Evolutionary conservation across 2,113 vertebrate species (phyloP).

Genomic region (Pluvianellus socialis): DNA sequence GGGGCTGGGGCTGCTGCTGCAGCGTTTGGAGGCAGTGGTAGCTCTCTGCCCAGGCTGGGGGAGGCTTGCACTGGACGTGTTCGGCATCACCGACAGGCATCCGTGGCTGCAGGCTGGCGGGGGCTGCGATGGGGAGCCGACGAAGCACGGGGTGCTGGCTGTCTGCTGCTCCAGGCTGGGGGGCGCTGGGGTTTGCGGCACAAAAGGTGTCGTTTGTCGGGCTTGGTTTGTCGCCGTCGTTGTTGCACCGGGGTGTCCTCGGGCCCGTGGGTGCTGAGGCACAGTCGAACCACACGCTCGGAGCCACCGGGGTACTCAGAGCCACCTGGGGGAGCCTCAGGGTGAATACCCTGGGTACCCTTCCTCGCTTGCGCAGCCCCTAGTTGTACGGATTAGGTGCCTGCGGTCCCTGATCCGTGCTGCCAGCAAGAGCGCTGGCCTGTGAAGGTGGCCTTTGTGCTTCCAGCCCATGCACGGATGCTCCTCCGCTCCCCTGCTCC

Average conservation of each 20-base stretch:
- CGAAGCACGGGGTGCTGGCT: rapidly evolving
- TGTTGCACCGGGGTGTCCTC: background rate
- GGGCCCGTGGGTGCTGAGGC: background rate
- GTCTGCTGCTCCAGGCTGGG: rapidly evolving
- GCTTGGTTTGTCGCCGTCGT: rapidly evolving
- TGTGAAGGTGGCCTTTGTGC: constrained; percentile 18
- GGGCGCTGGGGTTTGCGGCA: rapidly evolving
- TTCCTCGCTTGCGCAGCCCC: background rate
- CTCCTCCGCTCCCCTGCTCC: background rate
- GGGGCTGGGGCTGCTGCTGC: background rate
- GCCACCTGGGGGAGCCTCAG: background rate
- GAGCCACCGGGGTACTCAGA: rapidly evolving
- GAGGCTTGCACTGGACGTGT: rapidly evolving
- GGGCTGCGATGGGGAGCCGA: background rate
- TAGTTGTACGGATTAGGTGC: background rate
- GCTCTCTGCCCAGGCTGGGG: background rate
- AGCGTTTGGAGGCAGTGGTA: background rate
- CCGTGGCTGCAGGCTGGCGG: background rate
- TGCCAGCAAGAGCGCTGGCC: background rate
- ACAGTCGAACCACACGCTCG: rapidly evolving
- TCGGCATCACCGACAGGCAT: rapidly evolving
- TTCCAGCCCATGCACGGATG: background rate
- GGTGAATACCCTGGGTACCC: background rate
- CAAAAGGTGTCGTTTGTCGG: rapidly evolving
- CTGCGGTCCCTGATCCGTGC: background rate